Evolutionary conservation across 1,140 invertebrate genomes (phyloP), one percentile per base, ranked within the genome.

Genomic region (Drosophila kepulauana): DNA sequence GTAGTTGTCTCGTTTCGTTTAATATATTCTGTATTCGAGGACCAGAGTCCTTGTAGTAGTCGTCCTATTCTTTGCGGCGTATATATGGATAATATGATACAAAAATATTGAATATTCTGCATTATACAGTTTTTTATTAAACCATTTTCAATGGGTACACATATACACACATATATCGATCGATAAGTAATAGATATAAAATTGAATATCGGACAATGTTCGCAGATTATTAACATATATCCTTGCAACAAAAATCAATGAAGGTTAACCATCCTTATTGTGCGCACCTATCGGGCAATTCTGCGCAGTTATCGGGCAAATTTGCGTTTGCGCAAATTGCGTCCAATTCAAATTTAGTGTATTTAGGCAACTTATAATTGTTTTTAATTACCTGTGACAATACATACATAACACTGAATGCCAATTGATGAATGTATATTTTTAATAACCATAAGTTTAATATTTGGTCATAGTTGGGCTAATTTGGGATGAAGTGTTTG

Each of bases 71-170:
- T 41, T 41, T 38, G 35, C 35, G 6, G 35, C 6, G 35, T 7
- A 10, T 38, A 7, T 38, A 11, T 41, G 3, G 11, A 41, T 41
- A 41, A 41, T 41, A 41, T 41, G 38, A 41, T 41, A 11, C 38
- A 41, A 41, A 33, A 6, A n/a, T 51, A 51, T 8, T 16, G 6
- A 51, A n/a, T 28, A 30, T n/a, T 51, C 10, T n/a, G 25, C n/a
- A 13, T 30, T 15, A 52, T 52, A 38, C 30, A 38, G 13, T 54
- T 16, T 56, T 56, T 56, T 38, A 41, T 56, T 20, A 16, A 56
- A 38, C 28, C 33, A 56, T 56, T 56, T 56, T 56, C 30, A 56
- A 56, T 56, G 52, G 52, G 52, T 56, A 56, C 52, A 56, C 52
- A 56, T 56, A 56, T 56, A 56, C 52, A 56, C 52, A 56, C 52